phyloP scores from a whole-genome alignment of 2,797 vertebrate genomes.

The Typhlichthys subterraneus region DNA sequence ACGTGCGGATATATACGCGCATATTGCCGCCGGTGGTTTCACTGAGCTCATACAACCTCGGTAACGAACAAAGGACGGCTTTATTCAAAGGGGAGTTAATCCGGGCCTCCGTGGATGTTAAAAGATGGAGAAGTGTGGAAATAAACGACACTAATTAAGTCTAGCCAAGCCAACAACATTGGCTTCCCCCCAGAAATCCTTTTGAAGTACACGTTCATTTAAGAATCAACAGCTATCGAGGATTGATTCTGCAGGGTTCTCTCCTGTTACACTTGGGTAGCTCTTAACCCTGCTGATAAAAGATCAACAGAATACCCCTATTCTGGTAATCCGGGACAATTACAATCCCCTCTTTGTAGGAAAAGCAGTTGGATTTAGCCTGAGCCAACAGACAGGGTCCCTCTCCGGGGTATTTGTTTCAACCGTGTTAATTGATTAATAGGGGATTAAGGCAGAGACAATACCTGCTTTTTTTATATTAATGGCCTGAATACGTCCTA shows the following conservation, averaged over 20 bases:
- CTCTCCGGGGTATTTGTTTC: conserved; percentile 51
- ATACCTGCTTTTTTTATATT: conserved; percentile 51
- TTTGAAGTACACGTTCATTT: conserved; percentile 20
- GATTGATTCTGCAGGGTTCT: conserved; percentile 48
- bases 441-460: conserved; percentile 67
- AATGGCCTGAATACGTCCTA: conserved; percentile 67
- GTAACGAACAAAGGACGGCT: conserved; percentile 47
- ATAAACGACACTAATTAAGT: conserved; percentile 40
- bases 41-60: conserved; percentile 30
- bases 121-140: conserved; percentile 47
- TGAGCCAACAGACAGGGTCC: conserved; percentile 44
- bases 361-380: conserved; percentile 53
- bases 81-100: conserved; percentile 43
- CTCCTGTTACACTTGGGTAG: conserved; percentile 57
- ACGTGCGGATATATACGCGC: not conserved
- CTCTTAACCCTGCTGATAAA: conserved; percentile 73
- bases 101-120: conserved; percentile 31
- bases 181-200: conserved; percentile 52
- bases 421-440: conserved; percentile 73
- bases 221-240: conserved; percentile 46
- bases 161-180: conserved; percentile 14
- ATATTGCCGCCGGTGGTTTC: conserved; percentile 28
- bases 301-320: conserved; percentile 66
- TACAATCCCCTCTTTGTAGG: conserved; percentile 70
- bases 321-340: conserved; percentile 71